Evolutionary conservation across 2,113 vertebrate genomes (phyloP).

Genomic region (Aegotheles bennettii): DNA sequence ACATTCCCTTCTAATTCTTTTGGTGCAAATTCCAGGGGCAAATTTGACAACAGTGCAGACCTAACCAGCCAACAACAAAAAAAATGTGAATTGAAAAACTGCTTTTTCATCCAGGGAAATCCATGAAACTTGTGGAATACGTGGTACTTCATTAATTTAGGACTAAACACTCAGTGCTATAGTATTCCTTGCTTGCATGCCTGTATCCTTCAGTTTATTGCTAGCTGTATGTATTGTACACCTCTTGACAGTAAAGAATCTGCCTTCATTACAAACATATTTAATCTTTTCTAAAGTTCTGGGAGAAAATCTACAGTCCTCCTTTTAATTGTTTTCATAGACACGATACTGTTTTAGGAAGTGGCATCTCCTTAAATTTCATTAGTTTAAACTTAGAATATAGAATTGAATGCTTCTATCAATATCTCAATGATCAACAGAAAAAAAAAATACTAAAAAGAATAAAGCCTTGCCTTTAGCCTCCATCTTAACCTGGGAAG

Average conservation of each 20-base stretch:
- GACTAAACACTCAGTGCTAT: background rate
- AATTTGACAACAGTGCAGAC: background rate
- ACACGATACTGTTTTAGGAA: background rate
- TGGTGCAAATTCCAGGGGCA: background rate
- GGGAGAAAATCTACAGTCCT: background rate
- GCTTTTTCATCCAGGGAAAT: background rate
- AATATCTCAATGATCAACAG: background rate
- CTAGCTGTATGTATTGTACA: background rate
- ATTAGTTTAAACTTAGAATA: background rate
- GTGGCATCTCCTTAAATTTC: background rate
- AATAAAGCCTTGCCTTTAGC: background rate
- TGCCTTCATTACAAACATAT: background rate
- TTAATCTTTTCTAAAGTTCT: background rate
- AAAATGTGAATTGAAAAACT: background rate
- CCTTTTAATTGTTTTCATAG: background rate
- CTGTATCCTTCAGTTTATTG: background rate
- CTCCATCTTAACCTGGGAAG: background rate
- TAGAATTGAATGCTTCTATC: background rate
- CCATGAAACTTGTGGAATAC: background rate
- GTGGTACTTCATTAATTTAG: background rate
- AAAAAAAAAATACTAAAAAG: background rate
- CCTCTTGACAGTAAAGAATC: background rate
- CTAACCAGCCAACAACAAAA: background rate
- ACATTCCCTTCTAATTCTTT: background rate
- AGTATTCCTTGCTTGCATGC: background rate